Conservation (phyloP, 2,113 vertebrate genomes). For the Seriola dumerili region DNA sequence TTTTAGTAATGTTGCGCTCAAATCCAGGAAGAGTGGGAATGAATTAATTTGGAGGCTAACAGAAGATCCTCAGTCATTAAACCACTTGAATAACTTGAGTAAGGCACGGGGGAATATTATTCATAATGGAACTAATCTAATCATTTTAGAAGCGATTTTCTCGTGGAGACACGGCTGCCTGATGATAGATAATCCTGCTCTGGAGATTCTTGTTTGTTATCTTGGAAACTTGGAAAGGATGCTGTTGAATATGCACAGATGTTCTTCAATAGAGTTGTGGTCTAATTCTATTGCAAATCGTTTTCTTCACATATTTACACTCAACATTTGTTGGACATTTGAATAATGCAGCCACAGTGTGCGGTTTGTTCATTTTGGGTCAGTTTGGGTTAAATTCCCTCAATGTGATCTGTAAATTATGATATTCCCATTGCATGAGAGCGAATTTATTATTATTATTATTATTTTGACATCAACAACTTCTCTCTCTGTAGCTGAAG, state of each 20-base stretch:
- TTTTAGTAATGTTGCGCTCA: slow-evolving; percentile 35
- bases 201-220: slow-evolving; percentile 4
- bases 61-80: slow-evolving; percentile 52
- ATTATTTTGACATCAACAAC: background rate
- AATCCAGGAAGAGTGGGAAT: slow-evolving; percentile 41
- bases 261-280: background rate
- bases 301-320: background rate
- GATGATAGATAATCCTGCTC: slow-evolving; percentile 38
- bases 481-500: background rate
- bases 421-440: too few species aligned
- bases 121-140: slow-evolving; percentile 53
- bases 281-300: background rate
- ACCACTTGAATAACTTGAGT: slow-evolving; percentile 37
- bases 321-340: background rate
- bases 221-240: background rate
- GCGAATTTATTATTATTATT: too few species aligned
- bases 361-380: background rate
- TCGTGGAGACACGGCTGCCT: slow-evolving; percentile 3
- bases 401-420: background rate
- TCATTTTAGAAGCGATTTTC: slow-evolving; percentile 44
- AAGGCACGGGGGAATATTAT: slow-evolving; percentile 35
- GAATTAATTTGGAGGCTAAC: slow-evolving; percentile 59
- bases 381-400: background rate
- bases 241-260: background rate
- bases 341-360: background rate